phyloP scores from a whole-genome alignment of 2,113 vertebrate species.

The Brachionichthys hirsutus region DNA sequence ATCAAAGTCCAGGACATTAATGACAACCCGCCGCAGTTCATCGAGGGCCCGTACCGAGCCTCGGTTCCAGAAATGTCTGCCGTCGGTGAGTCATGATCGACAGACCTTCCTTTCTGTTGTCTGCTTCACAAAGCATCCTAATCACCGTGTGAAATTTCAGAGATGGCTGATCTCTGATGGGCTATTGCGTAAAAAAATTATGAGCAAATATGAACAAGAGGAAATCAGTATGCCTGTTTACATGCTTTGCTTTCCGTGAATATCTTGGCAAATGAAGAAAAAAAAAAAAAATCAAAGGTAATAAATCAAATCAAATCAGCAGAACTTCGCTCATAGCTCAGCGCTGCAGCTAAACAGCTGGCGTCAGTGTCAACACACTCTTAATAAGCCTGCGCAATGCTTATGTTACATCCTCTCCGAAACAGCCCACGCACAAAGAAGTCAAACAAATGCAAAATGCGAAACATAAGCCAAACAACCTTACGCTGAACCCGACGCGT shows the following conservation, averaged over 20 bases:
- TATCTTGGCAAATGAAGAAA: constrained; percentile 44
- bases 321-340: constrained; percentile 27
- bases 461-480: constrained; percentile 3
- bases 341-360: constrained; percentile 15
- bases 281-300: constrained; percentile 5
- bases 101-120: constrained; percentile 16
- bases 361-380: constrained; percentile 11
- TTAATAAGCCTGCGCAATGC: neutral
- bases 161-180: constrained; percentile 55
- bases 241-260: constrained; percentile 35
- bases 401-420: constrained; percentile 7
- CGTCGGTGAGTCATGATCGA: constrained; percentile 84
- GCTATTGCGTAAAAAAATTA: constrained; percentile 57
- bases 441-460: constrained; percentile 5
- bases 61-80: constrained; percentile 94
- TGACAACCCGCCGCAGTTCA: constrained; percentile 96
- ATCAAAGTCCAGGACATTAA: constrained; percentile 99
- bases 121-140: constrained; percentile 25
- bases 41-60: constrained; percentile 90
- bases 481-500: constrained; percentile 3
- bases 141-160: constrained; percentile 52
- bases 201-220: constrained; percentile 53
- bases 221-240: constrained; percentile 52
- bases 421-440: constrained; percentile 26
- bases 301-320: constrained; percentile 49